Conservation (phyloP, 2,113 vertebrate species). For the Lagopus muta region DNA sequence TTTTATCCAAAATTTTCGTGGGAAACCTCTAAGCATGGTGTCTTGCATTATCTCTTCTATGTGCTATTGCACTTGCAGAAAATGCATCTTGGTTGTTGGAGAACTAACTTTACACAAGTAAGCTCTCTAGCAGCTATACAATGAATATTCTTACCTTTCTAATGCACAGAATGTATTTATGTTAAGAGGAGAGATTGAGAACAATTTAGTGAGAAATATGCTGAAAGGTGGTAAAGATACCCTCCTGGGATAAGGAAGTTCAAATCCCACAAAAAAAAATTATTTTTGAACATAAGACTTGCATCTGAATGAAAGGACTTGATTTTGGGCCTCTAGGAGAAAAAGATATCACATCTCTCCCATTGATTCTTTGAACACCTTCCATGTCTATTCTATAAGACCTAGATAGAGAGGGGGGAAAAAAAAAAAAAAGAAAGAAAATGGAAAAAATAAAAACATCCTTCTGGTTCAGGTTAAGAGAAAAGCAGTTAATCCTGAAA, state of each 20-base stretch:
- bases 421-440: not conserved
- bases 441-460: not conserved
- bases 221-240: not conserved
- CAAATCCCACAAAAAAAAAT: not conserved
- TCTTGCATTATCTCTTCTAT: not conserved
- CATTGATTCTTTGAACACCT: not conserved
- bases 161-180: not conserved
- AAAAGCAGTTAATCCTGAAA: not conserved
- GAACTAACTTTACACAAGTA: not conserved
- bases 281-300: not conserved
- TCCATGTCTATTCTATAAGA: not conserved
- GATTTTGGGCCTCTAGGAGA: not conserved
- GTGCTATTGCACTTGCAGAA: not conserved
- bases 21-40: not conserved
- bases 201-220: not conserved
- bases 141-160: not conserved
- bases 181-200: not conserved
- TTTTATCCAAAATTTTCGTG: not conserved
- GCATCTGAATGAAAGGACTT: not conserved
- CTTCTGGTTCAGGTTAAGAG: not conserved
- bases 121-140: not conserved
- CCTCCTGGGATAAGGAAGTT: not conserved
- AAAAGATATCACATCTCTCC: not conserved
- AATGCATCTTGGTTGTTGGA: not conserved
- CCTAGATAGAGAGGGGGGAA: not conserved